phyloP scores from a whole-genome alignment of 2,888 invertebrate species.

The Prionchulus punctatus region DNA sequence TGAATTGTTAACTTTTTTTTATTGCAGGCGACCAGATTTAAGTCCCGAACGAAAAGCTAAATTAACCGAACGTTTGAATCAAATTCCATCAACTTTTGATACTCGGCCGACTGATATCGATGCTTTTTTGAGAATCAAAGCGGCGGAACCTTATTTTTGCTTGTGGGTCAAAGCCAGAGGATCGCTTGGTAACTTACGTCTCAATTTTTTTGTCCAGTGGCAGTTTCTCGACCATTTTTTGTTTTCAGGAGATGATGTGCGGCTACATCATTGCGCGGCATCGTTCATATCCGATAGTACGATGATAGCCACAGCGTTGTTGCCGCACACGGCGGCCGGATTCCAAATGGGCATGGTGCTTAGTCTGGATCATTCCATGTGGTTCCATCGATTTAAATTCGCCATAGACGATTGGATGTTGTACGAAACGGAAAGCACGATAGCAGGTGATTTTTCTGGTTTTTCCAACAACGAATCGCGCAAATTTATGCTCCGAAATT shows the following conservation, averaged over 20 bases:
- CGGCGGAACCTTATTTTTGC: constrained; percentile 14
- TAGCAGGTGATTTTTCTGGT: constrained; percentile 20
- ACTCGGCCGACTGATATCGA: constrained; percentile 20
- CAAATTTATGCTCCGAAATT: no score
- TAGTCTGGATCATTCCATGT: constrained; percentile 37
- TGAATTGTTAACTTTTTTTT: not conserved
- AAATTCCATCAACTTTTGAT: constrained; percentile 11
- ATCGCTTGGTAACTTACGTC: not conserved
- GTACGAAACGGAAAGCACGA: constrained; percentile 34
- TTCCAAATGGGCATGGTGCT: constrained; percentile 26
- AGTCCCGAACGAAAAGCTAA: no score
- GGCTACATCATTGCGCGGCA: constrained; percentile 35
- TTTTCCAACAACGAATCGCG: not conserved
- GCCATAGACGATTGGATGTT: constrained; percentile 37
- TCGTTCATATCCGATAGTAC: constrained; percentile 35
- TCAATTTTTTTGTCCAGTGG: no score
- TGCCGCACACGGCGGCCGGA: constrained; percentile 21
- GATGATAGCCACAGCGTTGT: constrained; percentile 27
- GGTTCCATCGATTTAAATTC: constrained; percentile 36
- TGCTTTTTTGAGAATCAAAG: constrained; percentile 14
- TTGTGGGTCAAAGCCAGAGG: constrained; percentile 16
- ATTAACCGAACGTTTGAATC: not conserved
- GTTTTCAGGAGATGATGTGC: constrained; percentile 27
- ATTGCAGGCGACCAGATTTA: not conserved
- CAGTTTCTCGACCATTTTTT: no score